Conservation (phyloP, 2,113 vertebrate species). For the Phyllostomus discolor region DNA sequence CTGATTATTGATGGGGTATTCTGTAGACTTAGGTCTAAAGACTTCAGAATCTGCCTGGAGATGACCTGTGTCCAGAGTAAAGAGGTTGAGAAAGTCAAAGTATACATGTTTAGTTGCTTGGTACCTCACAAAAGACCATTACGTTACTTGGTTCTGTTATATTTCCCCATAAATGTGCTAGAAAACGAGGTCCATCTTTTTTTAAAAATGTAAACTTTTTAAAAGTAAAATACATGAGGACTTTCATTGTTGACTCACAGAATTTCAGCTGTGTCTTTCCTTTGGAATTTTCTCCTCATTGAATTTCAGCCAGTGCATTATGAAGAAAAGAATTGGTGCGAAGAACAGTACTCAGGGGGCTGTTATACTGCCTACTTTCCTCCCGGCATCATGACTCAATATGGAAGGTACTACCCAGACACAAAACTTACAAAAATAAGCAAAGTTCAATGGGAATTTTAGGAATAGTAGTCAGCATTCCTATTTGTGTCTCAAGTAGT, state of each 20-base stretch:
- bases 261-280: constrained; percentile 55
- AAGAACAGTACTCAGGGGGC: constrained; percentile 95
- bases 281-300: constrained; percentile 54
- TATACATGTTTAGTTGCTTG: not conserved
- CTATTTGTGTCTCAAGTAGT: not conserved
- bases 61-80: not conserved
- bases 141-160: not conserved
- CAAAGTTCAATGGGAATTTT: not conserved
- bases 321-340: constrained; percentile 96
- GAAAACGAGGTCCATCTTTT: not conserved
- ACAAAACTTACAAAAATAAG: not conserved
- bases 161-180: not conserved
- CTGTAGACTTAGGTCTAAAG: not conserved
- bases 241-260: not conserved
- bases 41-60: not conserved
- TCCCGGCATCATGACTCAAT: constrained; percentile 93
- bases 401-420: constrained; percentile 85
- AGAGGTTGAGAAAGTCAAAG: not conserved
- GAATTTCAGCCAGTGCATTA: constrained; percentile 91
- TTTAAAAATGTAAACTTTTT: not conserved
- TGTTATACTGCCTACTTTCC: constrained; percentile 96
- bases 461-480: not conserved
- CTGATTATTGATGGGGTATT: not conserved
- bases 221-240: not conserved
- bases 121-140: constrained; percentile 3